Base-by-base conservation (phyloP, 92 coral and sea anemone species). In the Parazoanthus swiftii region DNA sequence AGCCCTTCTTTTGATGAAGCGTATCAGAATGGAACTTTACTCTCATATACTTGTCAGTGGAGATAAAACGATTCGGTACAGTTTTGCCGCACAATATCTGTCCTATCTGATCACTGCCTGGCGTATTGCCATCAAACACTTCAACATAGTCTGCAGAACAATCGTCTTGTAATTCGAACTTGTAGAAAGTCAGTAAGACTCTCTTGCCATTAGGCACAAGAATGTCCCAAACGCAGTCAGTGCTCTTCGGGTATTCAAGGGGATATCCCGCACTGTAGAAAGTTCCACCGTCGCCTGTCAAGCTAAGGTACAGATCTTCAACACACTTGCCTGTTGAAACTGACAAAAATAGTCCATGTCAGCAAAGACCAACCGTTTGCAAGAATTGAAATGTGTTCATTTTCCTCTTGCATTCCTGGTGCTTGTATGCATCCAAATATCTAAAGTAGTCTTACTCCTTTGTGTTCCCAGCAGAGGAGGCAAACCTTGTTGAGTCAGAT, bases 181-280 rank as follows among this genome's bases (percentile, higher is more conserved):
- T 66, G 76, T 66, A 82, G 77, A 82, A 82, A 10, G 86, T 66
- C 0, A 82, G 86, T 16, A 67, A 43, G 54, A 82, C 77, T 15
- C 86, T 42, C 18, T 26, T 33, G 26, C 74, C 76, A n/a, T 39
- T 63, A n/a, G 86, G 63, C 36, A 82, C 86, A 25, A 20, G 39
- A 26, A 82, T 82, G 37, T 82, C 63, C 86, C 86, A 82, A 4
- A 33, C 26, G 59, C 86, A 82, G 59, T 82, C 59, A 8, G 77
- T 67, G 42, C 43, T 82, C 25, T 82, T 67, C 1, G 86, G 86
- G 76, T 82, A 82, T n/a, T 66, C 37, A 1, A 82, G 48, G 8
- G 86, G 86, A 46, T 33, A 82, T 46, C 77, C 86, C 2, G 86
- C 76, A 66, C 86, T 82, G 74, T 16, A 82, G 77, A 82, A 82